These are phyloP conservation scores for Ceriagrion tenellum DNA, from an alignment of 2,888 invertebrate species.

Conservation along the genomic window DNA sequence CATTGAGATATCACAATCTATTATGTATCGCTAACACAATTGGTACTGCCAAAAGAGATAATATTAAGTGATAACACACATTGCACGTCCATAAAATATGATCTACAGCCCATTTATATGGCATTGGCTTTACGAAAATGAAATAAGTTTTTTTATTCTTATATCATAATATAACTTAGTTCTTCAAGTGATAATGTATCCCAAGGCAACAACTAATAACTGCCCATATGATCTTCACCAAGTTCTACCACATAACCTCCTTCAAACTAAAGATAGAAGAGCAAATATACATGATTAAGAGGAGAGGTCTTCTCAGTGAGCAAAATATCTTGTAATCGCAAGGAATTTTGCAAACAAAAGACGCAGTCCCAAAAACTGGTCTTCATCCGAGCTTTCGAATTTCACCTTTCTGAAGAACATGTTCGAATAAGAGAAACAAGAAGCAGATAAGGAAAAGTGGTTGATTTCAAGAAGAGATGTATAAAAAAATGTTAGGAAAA, in stretches of 20 bases:
- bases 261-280: not conserved
- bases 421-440: not conserved
- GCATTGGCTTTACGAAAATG: too few relatives aligned
- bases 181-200: not conserved
- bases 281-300: not conserved
- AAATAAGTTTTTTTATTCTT: too few relatives aligned
- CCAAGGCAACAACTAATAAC: not conserved
- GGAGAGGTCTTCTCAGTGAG: not conserved
- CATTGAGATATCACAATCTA: too few relatives aligned
- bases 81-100: too few relatives aligned
- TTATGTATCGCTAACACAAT: too few relatives aligned
- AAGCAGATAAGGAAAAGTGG: too few relatives aligned
- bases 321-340: not conserved
- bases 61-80: too few relatives aligned
- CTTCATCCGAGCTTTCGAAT: not conserved
- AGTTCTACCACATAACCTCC: not conserved
- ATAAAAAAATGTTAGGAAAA: not conserved
- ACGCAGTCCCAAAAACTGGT: not conserved
- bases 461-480: too few relatives aligned
- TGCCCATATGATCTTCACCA: not conserved
- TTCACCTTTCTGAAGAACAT: not conserved
- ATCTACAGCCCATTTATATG: too few relatives aligned
- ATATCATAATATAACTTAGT: not conserved
- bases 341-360: not conserved
- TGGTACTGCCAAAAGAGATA: too few relatives aligned